A percentile compares a stretch with the other conserved stretches of the same genome.
Conservation (phyloP, 2,113 vertebrate genomes). For the Cardinalis cardinalis region DNA sequence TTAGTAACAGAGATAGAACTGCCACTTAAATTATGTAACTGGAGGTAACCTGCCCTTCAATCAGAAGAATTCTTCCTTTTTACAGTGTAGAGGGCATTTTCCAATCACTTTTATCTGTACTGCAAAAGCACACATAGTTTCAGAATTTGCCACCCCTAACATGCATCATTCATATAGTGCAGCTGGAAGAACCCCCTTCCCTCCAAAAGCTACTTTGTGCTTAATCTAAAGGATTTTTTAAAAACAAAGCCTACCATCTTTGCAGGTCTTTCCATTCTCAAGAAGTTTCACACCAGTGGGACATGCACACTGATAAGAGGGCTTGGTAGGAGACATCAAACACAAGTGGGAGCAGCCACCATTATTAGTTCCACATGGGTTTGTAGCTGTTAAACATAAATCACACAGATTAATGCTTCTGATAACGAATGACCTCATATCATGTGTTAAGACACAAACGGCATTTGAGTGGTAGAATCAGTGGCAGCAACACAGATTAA, state of each 20-base stretch:
- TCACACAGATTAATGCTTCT: constrained; percentile 69
- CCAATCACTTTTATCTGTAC: background rate
- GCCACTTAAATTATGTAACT: background rate
- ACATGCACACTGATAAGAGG: constrained; percentile 91
- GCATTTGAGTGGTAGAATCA: constrained; percentile 10
- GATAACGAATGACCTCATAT: constrained; percentile 40
- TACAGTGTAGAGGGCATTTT: background rate
- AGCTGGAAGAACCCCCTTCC: background rate
- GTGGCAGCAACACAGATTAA: constrained; percentile 48
- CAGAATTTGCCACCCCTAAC: background rate
- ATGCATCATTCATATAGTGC: accelerated
- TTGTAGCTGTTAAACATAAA: constrained; percentile 76
- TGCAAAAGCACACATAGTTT: background rate
- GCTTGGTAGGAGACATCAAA: constrained; percentile 87
- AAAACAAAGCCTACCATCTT: constrained; percentile 83
- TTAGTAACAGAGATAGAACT: background rate
- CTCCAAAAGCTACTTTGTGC: background rate
- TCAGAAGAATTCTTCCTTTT: background rate
- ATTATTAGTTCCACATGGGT: constrained; percentile 85
- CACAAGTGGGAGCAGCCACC: constrained; percentile 96
- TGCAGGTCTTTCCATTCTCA: constrained; percentile 87
- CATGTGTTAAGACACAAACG: background rate
- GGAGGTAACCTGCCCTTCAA: background rate
- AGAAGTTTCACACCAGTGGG: constrained; percentile 93
- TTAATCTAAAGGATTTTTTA: background rate